These are phyloP conservation scores for Tauraco hartlaubi DNA, from an alignment of 2,797 vertebrate species.

Conservation along the genomic window DNA sequence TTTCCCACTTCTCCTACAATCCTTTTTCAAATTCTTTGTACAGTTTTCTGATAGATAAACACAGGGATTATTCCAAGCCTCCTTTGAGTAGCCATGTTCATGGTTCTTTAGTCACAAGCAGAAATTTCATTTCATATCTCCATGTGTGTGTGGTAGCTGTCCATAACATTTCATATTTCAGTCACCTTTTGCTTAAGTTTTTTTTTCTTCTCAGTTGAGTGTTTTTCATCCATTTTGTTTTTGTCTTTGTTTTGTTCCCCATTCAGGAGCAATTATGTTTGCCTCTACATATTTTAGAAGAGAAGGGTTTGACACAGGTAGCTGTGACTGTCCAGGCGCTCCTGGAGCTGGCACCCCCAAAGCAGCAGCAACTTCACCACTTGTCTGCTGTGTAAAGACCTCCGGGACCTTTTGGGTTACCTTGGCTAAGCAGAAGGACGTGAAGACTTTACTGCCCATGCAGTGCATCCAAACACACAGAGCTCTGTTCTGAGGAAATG, in stretches of 20 bases:
- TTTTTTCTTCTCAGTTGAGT: conserved; percentile 60
- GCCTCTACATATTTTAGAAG: conserved; percentile 98
- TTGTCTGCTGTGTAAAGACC: conserved; percentile 81
- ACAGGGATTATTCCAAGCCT: background rate
- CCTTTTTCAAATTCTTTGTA: background rate
- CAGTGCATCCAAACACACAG: conserved; percentile 64
- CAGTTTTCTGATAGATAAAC: background rate
- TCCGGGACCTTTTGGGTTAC: conserved; percentile 23
- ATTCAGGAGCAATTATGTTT: conserved; percentile 95
- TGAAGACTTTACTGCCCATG: conserved; percentile 67
- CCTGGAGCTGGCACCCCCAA: conserved; percentile 91
- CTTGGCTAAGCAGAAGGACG: conserved; percentile 69
- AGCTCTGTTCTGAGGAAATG: conserved; percentile 69
- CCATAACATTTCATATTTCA: conserved; percentile 44
- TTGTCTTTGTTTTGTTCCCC: conserved; percentile 80
- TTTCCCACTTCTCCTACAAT: background rate
- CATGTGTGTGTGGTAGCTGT: background rate
- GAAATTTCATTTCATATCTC: background rate
- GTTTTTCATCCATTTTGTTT: conserved; percentile 77
- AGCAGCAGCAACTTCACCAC: conserved; percentile 80
- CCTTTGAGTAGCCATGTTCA: background rate
- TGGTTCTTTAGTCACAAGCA: background rate
- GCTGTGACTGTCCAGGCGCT: conserved; percentile 92
- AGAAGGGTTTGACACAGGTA: conserved; percentile 94
- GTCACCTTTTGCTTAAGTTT: conserved; percentile 57